phyloP scores from a whole-genome alignment of 2,888 invertebrate species.

The Oxycera nigricornis region DNA sequence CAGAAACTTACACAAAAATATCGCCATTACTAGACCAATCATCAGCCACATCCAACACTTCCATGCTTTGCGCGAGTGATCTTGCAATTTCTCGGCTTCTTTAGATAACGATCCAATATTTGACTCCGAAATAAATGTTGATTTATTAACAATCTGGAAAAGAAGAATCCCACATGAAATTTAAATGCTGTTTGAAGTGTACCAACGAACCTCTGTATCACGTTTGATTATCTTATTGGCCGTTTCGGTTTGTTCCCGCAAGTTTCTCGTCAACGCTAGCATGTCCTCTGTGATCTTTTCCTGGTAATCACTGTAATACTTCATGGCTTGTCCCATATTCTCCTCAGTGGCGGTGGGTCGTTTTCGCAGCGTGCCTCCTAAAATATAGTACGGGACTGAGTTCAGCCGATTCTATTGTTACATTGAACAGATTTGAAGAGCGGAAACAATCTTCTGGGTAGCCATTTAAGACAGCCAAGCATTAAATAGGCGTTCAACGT shows the following conservation, averaged over 20 bases:
- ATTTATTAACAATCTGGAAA: constrained; percentile 73
- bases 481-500: too few relatives aligned
- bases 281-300: constrained; percentile 94
- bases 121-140: constrained; percentile 78
- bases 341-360: constrained; percentile 62
- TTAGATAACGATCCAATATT: constrained; percentile 78
- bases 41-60: constrained; percentile 96
- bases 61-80: constrained; percentile 86
- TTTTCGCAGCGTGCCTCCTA: constrained; percentile 55
- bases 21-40: constrained; percentile 81
- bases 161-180: too few relatives aligned
- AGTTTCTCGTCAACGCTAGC: constrained; percentile 82
- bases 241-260: constrained; percentile 89
- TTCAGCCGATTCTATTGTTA: too few relatives aligned
- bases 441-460: too few relatives aligned
- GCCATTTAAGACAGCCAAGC: too few relatives aligned
- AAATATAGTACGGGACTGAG: too few relatives aligned
- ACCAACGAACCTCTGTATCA: constrained; percentile 78
- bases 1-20: constrained; percentile 88
- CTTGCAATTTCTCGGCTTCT: constrained; percentile 82
- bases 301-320: constrained; percentile 88
- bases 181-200: neutral
- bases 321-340: constrained; percentile 76
- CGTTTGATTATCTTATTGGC: constrained; percentile 89
- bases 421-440: too few relatives aligned